phyloP scores from a whole-genome alignment of 2,113 vertebrate genomes.

The Xenotilapia flavipinnis region DNA sequence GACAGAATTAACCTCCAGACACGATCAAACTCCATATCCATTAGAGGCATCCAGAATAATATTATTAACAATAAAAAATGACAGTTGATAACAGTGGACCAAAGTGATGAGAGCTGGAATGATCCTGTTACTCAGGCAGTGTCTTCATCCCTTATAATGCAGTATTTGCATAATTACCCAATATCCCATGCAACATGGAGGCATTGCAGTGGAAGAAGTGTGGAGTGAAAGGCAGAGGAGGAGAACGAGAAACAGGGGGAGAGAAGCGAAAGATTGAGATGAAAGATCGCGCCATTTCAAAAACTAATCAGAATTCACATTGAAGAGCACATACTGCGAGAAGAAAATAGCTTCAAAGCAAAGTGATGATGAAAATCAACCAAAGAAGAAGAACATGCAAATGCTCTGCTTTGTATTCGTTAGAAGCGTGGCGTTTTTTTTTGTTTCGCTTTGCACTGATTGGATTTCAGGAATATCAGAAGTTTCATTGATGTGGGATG shows the following conservation, averaged over 20 bases:
- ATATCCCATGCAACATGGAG: conserved; percentile 20
- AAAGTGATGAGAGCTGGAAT: conserved; percentile 17
- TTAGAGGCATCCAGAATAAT: conserved; percentile 19
- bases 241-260: not conserved
- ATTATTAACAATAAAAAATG: not conserved
- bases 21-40: conserved; percentile 47
- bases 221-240: conserved; percentile 1
- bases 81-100: conserved; percentile 17
- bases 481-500: not conserved
- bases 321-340: not conserved
- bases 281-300: conserved; percentile 38
- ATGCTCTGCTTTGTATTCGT: not conserved
- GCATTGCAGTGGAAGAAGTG: conserved; percentile 10
- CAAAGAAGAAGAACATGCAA: not conserved
- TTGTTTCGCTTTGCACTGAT: not conserved
- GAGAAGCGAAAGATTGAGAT: conserved; percentile 5
- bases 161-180: conserved; percentile 60
- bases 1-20: conserved; percentile 61
- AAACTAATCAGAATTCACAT: conserved; percentile 26
- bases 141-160: conserved; percentile 42
- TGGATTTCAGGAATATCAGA: not conserved
- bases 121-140: conserved; percentile 18
- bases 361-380: conserved; percentile 3
- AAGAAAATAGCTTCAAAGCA: conserved; percentile 28
- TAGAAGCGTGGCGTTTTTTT: not conserved